A percentile compares a stretch with the other conserved stretches of the same genome.
These are phyloP conservation scores for Lepidothrix coronata DNA, from an alignment of 2,113 vertebrate species.

Conservation along the genomic window DNA sequence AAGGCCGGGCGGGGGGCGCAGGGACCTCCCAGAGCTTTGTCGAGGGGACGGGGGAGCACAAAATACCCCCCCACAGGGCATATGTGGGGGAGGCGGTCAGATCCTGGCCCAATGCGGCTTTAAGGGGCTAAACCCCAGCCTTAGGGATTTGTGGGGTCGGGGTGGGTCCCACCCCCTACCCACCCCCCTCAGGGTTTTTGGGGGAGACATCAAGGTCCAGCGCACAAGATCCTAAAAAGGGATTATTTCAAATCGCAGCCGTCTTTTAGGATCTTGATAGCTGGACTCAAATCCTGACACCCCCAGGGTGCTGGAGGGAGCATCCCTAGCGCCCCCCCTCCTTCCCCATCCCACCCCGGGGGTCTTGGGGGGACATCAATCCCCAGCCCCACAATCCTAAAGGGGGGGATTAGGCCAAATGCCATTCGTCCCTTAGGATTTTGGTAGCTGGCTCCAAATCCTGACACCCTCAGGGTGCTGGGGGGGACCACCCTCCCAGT, in stretches of 20 bases:
- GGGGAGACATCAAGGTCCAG: neutral
- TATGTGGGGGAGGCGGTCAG: no score
- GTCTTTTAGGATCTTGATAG: neutral
- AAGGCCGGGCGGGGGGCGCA: rapidly evolving
- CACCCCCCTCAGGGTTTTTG: no score
- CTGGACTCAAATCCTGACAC: neutral
- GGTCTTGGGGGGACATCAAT: neutral
- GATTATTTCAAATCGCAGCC: neutral
- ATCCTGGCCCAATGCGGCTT: no score
- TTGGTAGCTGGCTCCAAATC: neutral
- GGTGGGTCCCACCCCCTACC: no score
- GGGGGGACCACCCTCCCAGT: rapidly evolving
- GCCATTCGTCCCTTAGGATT: neutral
- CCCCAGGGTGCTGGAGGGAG: rapidly evolving
- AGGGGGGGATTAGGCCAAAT: neutral
- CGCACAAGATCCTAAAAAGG: no score
- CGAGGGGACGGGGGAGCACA: neutral
- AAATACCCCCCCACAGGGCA: rapidly evolving
- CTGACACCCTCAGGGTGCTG: rapidly evolving
- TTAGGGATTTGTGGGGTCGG: no score
- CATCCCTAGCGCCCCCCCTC: rapidly evolving
- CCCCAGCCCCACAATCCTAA: no score
- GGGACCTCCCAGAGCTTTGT: rapidly evolving
- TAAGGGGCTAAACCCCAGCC: neutral
- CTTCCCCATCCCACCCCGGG: neutral